A percentile compares a stretch with the other conserved stretches of the same genome.
These are phyloP conservation scores for Agrochola macilenta DNA, from an alignment of 2,888 invertebrate genomes.

Conservation along the genomic window DNA sequence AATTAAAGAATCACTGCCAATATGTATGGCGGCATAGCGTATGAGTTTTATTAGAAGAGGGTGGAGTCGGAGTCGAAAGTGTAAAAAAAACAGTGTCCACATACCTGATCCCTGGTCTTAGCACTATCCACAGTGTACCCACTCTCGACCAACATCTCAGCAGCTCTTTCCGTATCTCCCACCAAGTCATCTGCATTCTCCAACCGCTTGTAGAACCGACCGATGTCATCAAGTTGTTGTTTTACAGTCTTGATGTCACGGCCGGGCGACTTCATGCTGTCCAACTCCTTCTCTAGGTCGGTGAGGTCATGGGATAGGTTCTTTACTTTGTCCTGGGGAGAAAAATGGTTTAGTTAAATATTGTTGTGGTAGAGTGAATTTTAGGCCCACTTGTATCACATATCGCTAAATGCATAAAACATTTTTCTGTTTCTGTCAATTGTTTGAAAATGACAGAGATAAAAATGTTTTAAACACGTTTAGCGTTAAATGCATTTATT, in stretches of 20 bases:
- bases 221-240: slow-evolving; percentile 95
- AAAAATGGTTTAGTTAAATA: background rate
- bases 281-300: slow-evolving; percentile 95
- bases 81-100: slow-evolving; percentile 1
- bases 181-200: slow-evolving; percentile 92
- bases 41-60: too few species aligned
- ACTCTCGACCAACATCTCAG: slow-evolving; percentile 95
- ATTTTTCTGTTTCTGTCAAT: background rate
- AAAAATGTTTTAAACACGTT: background rate
- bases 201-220: slow-evolving; percentile 92
- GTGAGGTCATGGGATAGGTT: slow-evolving; percentile 94
- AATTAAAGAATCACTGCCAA: too few species aligned
- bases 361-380: background rate
- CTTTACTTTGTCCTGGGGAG: slow-evolving; percentile 94
- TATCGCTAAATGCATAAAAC: background rate
- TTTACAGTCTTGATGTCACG: slow-evolving; percentile 96
- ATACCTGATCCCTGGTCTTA: slow-evolving; percentile 94
- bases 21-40: too few species aligned
- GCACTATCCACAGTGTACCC: slow-evolving; percentile 96
- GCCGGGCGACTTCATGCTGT: slow-evolving; percentile 96
- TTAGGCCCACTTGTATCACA: background rate
- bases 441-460: background rate
- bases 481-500: too few species aligned
- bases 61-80: too few species aligned
- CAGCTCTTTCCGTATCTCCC: slow-evolving; percentile 92